Evolutionary conservation across 2,797 vertebrate genomes (phyloP).

Genomic region (Hydrocynus forskahlii): DNA sequence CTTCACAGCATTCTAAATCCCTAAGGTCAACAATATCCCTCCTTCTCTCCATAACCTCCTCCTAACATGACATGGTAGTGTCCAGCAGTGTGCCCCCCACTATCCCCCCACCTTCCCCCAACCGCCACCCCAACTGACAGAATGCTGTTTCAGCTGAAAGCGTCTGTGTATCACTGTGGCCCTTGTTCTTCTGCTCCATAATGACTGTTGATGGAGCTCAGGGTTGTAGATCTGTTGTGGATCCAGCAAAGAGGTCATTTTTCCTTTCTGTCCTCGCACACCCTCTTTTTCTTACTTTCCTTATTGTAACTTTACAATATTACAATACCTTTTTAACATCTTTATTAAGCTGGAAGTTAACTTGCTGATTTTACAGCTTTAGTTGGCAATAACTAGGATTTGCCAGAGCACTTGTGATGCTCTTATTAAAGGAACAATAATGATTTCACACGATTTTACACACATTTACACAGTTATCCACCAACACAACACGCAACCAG

Average conservation of each 20-base stretch:
- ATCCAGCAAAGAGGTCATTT: constrained; percentile 66
- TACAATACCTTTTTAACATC: neutral
- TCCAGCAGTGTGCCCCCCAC: constrained; percentile 47
- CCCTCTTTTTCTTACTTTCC: no score
- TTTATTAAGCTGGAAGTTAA: neutral
- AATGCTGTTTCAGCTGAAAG: constrained; percentile 74
- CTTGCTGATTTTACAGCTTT: neutral
- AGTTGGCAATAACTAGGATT: neutral
- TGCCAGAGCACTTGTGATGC: neutral
- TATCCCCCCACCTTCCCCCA: no score
- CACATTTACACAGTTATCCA: no score
- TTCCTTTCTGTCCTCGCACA: neutral
- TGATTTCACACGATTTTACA: no score
- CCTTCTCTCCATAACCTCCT: neutral
- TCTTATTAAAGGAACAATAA: no score
- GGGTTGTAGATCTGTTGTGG: constrained; percentile 69
- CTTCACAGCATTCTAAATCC: constrained; percentile 18
- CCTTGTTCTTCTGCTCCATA: constrained; percentile 68
- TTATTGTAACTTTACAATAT: no score
- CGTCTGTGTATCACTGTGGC: constrained; percentile 52
- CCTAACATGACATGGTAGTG: neutral
- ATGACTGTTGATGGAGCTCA: constrained; percentile 66
- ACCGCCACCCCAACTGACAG: neutral
- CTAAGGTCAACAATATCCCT: constrained; percentile 23
- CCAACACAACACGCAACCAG: no score